Conservation (phyloP, 2,888 invertebrate species). For the Cacoxenus indagator region DNA sequence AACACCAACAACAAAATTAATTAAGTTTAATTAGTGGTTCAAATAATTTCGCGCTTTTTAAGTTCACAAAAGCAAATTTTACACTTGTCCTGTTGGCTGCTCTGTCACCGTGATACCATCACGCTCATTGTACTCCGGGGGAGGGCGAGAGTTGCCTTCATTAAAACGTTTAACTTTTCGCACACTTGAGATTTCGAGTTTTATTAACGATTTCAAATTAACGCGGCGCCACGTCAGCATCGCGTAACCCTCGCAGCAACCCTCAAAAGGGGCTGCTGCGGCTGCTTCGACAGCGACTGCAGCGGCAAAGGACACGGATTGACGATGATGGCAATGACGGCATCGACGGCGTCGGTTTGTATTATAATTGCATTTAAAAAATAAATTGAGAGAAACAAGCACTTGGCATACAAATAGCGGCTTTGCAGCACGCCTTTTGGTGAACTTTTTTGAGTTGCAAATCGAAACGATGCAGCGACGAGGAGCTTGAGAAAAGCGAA, state of each 20-base stretch:
- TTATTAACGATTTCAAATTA: conserved; percentile 26
- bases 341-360: conserved; percentile 24
- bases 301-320: not conserved
- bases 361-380: conserved; percentile 46
- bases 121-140: conserved; percentile 8
- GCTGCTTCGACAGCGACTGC: not conserved
- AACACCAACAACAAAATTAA: too few species aligned
- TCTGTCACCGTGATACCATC: not conserved
- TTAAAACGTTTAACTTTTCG: conserved; percentile 53
- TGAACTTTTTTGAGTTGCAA: not conserved
- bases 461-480: not conserved
- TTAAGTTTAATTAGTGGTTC: conserved; percentile 59
- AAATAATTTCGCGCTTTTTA: conserved; percentile 21
- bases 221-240: not conserved
- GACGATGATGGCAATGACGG: too few species aligned
- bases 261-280: conserved; percentile 1
- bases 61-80: conserved; percentile 28
- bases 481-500: not conserved
- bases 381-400: conserved; percentile 30
- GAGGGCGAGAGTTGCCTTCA: conserved; percentile 45
- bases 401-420: not conserved
- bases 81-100: conserved; percentile 15
- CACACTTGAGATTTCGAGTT: conserved; percentile 48
- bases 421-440: not conserved
- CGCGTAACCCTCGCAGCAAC: not conserved